phyloP scores from a whole-genome alignment of 1,140 invertebrate species.

The Drosophila kurseongensis region DNA sequence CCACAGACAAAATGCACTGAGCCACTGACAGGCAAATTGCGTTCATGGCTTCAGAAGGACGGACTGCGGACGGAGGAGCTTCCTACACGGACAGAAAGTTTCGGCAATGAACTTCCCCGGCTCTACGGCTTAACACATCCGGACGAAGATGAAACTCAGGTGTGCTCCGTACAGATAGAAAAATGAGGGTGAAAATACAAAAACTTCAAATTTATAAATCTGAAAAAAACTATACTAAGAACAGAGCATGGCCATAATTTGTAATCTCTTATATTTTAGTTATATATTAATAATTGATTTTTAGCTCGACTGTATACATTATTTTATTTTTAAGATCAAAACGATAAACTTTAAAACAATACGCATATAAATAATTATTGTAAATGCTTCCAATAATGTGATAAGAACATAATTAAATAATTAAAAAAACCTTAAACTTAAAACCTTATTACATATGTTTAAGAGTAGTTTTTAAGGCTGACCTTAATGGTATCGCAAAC shows the following conservation, averaged over 20 bases:
- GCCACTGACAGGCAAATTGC: slow-evolving; percentile 48
- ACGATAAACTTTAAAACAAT: no score
- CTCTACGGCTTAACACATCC: slow-evolving; percentile 66
- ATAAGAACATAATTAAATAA: no score
- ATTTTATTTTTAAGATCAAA: neutral
- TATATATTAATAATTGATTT: no score
- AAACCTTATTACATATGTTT: no score
- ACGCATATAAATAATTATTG: no score
- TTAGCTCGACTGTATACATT: no score
- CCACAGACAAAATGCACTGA: slow-evolving; percentile 51
- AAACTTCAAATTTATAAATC: neutral
- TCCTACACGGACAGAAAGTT: slow-evolving; percentile 63
- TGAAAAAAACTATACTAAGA: neutral
- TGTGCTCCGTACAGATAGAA: slow-evolving; percentile 10
- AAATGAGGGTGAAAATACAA: neutral
- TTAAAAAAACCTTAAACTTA: no score
- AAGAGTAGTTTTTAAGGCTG: no score
- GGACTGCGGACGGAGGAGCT: slow-evolving; percentile 9
- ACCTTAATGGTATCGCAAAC: no score
- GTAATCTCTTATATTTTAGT: no score
- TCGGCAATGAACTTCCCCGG: slow-evolving; percentile 75
- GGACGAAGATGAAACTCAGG: slow-evolving; percentile 3
- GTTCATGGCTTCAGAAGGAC: slow-evolving; percentile 43
- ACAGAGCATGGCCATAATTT: no score
- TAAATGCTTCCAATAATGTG: no score